phyloP scores from a whole-genome alignment of 2,797 vertebrate species.

The Forpus xanthops region DNA sequence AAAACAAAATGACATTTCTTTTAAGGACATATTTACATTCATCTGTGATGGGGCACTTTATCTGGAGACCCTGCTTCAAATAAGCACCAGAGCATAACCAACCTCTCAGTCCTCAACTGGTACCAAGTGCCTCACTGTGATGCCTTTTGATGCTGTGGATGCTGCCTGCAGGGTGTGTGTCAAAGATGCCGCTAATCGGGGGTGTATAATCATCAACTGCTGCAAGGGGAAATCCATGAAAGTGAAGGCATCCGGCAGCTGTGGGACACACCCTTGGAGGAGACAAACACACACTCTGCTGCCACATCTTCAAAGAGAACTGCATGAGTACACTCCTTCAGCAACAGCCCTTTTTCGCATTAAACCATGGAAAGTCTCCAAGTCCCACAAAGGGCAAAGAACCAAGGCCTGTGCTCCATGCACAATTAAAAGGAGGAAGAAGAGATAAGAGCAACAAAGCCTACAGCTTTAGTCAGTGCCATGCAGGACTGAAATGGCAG shows the following conservation, averaged over 20 bases:
- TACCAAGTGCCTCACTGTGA: background rate
- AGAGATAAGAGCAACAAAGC: background rate
- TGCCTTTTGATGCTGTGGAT: background rate
- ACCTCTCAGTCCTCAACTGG: background rate
- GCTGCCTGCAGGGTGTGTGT: background rate
- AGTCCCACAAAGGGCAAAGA: constrained; percentile 37
- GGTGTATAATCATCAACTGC: background rate
- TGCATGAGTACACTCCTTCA: background rate
- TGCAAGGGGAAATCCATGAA: constrained; percentile 17
- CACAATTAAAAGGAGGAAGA: background rate
- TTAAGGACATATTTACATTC: background rate
- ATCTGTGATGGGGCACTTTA: background rate
- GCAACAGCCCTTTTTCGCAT: constrained; percentile 61
- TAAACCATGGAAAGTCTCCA: constrained; percentile 54
- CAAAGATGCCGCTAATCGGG: background rate
- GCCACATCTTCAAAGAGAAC: constrained; percentile 64
- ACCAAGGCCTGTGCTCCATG: background rate
- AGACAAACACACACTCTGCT: background rate
- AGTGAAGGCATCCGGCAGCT: constrained; percentile 49
- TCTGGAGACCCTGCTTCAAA: background rate
- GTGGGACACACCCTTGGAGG: constrained; percentile 47
- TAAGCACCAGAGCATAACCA: background rate
- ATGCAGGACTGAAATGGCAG: constrained; percentile 2
- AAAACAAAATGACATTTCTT: background rate
- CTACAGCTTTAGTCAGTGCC: background rate